Base-by-base conservation (phyloP, 2,113 vertebrate genomes). In the Ginglymostoma cirratum region DNA sequence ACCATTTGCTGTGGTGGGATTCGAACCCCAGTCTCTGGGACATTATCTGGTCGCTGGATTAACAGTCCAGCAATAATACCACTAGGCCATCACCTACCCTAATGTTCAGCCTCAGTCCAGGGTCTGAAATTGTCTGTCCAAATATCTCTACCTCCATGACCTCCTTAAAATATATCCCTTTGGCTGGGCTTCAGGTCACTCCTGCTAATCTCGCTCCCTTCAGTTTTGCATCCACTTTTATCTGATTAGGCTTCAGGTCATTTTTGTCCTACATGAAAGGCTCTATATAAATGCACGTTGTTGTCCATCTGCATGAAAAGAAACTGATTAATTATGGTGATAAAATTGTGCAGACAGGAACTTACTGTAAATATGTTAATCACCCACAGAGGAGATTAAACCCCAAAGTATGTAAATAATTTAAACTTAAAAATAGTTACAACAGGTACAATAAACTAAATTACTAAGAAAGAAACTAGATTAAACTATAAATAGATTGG, bases 291-390 rank as follows among this genome's bases (percentile, higher is more conserved):
- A 66, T 67, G 65, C 61, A 67, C 15, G 21, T 38, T 23, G 34
- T 93, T 93, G 89, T 67, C n/a, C 55, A 55, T 38, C 34, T 66
- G 65, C 66, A n/a, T 38, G 23, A 83, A 83, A 83, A 83, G 80
- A 83, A 83, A 93, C 17, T 38, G 61, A 93, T 67, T 93, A 66
- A 93, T 66, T 34, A 93, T 23, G 19, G 1, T 38, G 65, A 38
- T 93, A 93, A 66, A 67, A 66, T 67, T 67, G 34, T 61, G 55
- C 89, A 93, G 89, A 93, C 89, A 93, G 61, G 17, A 66, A 66
- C 65, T 67, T 93, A 21, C 66, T 93, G 61, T n/a, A 93, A 66
- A 66, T 66, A 93, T 66, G 34, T n/a, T 93, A 93, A 93, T 93
- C 38, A 61, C 89, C n/a, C n/a, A 93, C 61, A 66, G 19, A 93